Evolutionary conservation across 2,797 vertebrate species (phyloP), one percentile per base, ranked within the genome.

Genomic region (Chaunax sp.): DNA sequence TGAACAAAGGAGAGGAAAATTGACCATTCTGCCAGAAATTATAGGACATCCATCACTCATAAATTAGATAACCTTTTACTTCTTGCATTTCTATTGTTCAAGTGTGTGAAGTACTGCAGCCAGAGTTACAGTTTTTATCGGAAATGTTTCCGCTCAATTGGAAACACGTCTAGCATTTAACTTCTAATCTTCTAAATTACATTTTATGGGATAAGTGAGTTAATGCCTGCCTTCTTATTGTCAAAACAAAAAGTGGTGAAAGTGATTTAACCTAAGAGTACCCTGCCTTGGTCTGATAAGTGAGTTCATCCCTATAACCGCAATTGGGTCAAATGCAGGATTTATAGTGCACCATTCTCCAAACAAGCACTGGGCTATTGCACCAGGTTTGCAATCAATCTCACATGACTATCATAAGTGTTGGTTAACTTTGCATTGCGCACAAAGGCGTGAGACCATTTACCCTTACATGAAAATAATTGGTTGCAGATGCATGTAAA

Each of bases 261-360:
- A 87, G 69, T 75, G 64, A 86, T 91, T 91, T 82, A 84, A 87
- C n/a, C 37, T 41, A 6, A 43, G 88, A 87, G 58, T 71, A 65
- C 64, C 64, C 79, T 80, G 80, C 72, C 72, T 62, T 51, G 49
- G 78, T 84, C 87, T 88, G 91, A 94, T 89, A 91, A 89, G 86
- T 78, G 60, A 85, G 79, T 77, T 92, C 84, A 87, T 87, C 72
- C 82, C 59, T 89, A 7, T 26, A 91, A 93, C 90, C 87, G 89
- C 64, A 88, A 92, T 90, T 90, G 86, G 87, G 82, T 90, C 83
- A 90, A 89, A 91, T 70, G 64, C 69, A 72, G 76, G 90, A 91
- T 92, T 90, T 88, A 79, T 77, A n/a, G n/a, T 80, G 83, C 80
- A 87, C 85, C 53, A 77, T 85, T 87, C 84, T 78, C 83, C 46